Conservation (phyloP, 2,888 invertebrate species). For the Stenchaetothrips biformis region DNA sequence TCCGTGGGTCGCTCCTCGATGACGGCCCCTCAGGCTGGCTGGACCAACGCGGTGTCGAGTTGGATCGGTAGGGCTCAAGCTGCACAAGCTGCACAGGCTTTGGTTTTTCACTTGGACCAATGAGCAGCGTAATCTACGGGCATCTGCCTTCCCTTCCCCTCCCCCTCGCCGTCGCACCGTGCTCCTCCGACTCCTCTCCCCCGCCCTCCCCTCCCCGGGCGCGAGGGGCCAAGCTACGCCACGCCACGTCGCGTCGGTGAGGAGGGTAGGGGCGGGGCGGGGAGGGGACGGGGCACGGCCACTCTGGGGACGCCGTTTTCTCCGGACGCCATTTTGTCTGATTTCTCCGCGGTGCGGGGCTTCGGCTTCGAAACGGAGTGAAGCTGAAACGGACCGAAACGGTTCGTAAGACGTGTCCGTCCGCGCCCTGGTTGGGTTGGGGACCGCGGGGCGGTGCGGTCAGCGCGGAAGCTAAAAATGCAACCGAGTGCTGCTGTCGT, state of each 20-base stretch:
- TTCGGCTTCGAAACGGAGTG: too few relatives aligned
- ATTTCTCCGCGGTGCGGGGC: background rate
- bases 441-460: too few relatives aligned
- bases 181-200: conserved; percentile 30
- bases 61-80: background rate
- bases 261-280: background rate
- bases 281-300: conserved; percentile 29
- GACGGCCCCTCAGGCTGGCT: background rate
- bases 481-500: too few relatives aligned
- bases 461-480: too few relatives aligned
- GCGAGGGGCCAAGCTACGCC: conserved; percentile 25
- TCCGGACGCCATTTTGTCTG: conserved; percentile 14
- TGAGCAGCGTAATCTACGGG: background rate
- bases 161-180: conserved; percentile 32
- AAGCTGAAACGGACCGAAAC: too few relatives aligned
- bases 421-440: too few relatives aligned
- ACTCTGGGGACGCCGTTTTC: background rate
- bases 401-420: too few relatives aligned
- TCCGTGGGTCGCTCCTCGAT: background rate
- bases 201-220: conserved; percentile 33
- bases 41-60: background rate
- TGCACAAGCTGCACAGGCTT: background rate
- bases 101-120: background rate
- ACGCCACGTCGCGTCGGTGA: conserved; percentile 29
- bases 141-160: background rate